Base-by-base conservation (phyloP, 2,113 vertebrate species). In the Brachirus orientalis region DNA sequence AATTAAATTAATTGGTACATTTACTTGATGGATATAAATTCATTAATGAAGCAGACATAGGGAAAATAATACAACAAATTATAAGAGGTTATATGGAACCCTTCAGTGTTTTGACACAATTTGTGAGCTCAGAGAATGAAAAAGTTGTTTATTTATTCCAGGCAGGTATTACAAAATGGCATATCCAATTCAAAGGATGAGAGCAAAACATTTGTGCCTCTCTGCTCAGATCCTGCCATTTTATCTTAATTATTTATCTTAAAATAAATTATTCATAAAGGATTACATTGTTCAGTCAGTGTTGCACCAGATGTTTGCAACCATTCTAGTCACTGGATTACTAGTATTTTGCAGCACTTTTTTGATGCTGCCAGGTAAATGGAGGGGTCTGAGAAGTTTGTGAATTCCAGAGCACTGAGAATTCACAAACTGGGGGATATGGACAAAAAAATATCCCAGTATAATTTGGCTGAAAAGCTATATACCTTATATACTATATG, bases 181-280 rank as follows among this genome's bases (percentile, higher is more conserved):
- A 10, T 20, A 18, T 59, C 43, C 50, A 10, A 78, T 48, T 59
- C 52, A 67, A 40, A 65, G 54, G 48, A 64, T 17, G n/a, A 69
- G 61, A 56, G 44, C 1, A 63, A 68, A 69, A 45, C 44, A 28
- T 63, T 73, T 71, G 28, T 7, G 16, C 11, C 17, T 45, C 51
- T 69, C 56, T 38, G 44, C 10, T n/a, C 55, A 47, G 6, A 50
- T 74, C 36, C 51, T 64, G 54, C 48, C 48, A 54, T n/a, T n/a
- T n/a, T n/a, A 73, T 52, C 36, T 58, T 22, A 4, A 1, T 71
- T 70, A 80, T 74, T 55, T 46, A 40, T 69, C 36, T 69, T 51
- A 59, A 56, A 73, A 65, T 7, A 63, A 20, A 28, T 36, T n/a
- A 40, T 47, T 53, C 18, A 44, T 61, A 53, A 57, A 77, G 60